Base-by-base conservation (phyloP, 2,113 vertebrate species). In the Thamnophis sirtalis region DNA sequence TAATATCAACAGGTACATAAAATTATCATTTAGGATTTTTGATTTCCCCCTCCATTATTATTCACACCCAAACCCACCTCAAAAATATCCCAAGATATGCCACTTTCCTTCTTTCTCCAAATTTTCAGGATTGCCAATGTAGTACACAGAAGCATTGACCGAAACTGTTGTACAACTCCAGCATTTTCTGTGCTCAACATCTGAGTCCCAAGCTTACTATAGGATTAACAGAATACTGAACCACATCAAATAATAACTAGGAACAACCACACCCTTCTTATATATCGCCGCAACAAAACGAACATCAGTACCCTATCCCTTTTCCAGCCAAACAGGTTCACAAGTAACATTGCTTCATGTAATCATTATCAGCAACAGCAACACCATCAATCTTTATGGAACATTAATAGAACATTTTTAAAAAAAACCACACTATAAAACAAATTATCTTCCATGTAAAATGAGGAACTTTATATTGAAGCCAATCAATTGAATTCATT, bases 331-430 rank as follows among this genome's bases (percentile, higher is more conserved):
- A 96, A 96, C 92, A 94, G 93, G 95, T 91, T 96, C 95, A 96
- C 95, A 96, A 84, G 96, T 93, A 93, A 92, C 93, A 48, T 94
- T 4, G 0, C 93, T 94, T 95, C 91, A 85, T 93, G n/a, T 91
- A 93, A 91, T 24, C 33, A 94, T 93, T 85, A 51, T 89, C 56
- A 48, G 68, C 60, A 93, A 28, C 26, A 63, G 24, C 60, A 28
- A 11, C 60, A 63, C 10, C 26, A 63, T n/a, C 60, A 63, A 58
- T 58, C 91, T 93, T 89, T 21, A 93, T n/a, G 73, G 84, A 95
- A 87, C 26, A 24, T n/a, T 33, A 63, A 89, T 49, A 56, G 3
- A 54, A 54, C 15, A 54, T 15, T 48, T 33, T 85, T 53, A 3
- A 84, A 89, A 84, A 43, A 89, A 43, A 15, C 84, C 24, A 28